These are phyloP conservation scores for Pterois miles DNA, from an alignment of 2,797 vertebrate genomes.

Conservation along the genomic window DNA sequence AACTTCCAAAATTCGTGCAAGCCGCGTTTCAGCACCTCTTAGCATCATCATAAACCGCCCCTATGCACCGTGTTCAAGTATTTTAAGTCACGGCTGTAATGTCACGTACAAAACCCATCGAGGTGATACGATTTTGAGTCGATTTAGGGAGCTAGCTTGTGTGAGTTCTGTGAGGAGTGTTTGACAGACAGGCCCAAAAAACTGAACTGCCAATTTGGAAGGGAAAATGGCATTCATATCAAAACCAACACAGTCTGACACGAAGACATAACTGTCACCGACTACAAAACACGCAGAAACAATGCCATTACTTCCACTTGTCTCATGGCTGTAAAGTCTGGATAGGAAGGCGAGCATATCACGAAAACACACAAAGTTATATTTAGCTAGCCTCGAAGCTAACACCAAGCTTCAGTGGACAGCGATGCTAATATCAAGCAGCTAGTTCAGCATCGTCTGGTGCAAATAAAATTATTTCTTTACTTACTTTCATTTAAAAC, in stretches of 20 bases:
- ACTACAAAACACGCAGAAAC: neutral
- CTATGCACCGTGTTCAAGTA: rapidly evolving
- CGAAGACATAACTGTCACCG: neutral
- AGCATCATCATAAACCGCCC: neutral
- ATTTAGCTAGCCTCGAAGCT: constrained; percentile 61
- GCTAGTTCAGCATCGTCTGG: constrained; percentile 18
- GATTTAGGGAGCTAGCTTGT: neutral
- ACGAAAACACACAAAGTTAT: constrained; percentile 55
- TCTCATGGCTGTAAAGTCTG: neutral
- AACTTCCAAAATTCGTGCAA: constrained; percentile 41
- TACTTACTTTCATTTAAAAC: constrained; percentile 99
- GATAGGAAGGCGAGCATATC: neutral
- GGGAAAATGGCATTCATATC: constrained; percentile 23
- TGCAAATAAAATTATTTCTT: constrained; percentile 12
- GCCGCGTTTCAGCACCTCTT: neutral
- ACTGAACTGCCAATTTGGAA: constrained; percentile 30
- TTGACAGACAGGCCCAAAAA: constrained; percentile 68
- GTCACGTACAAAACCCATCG: neutral
- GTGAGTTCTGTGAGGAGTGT: constrained; percentile 27
- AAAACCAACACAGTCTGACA: constrained; percentile 1
- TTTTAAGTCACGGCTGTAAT: neutral
- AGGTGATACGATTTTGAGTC: neutral
- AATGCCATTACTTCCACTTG: neutral
- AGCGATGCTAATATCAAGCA: constrained; percentile 50
- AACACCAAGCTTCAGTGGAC: constrained; percentile 37